These are phyloP conservation scores for Ammospiza nelsoni DNA, from an alignment of 2,113 vertebrate genomes.

Conservation along the genomic window DNA sequence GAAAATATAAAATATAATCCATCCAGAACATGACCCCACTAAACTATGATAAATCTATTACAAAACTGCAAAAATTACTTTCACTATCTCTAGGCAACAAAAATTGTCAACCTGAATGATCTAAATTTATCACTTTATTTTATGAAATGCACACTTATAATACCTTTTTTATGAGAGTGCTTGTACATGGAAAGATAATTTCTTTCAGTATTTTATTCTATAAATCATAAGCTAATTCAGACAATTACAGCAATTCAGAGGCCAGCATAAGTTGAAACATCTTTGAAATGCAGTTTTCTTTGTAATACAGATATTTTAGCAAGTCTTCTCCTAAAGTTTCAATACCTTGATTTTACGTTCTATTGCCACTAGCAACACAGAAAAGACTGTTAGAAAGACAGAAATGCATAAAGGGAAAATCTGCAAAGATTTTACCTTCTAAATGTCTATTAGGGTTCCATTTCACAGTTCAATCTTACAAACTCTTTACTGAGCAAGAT, in stretches of 20 bases:
- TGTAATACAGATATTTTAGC: background rate
- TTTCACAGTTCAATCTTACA: background rate
- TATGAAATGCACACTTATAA: background rate
- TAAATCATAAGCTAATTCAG: background rate
- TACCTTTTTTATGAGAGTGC: background rate
- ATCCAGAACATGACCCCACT: background rate
- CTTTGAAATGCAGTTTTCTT: background rate
- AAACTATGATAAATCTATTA: background rate
- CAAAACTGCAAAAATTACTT: background rate
- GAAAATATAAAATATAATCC: background rate
- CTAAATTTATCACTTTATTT: background rate
- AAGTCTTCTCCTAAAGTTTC: background rate
- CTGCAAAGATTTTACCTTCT: background rate
- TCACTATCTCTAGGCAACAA: background rate
- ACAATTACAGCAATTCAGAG: background rate
- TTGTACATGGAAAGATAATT: background rate
- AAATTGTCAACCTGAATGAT: background rate
- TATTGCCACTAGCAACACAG: background rate
- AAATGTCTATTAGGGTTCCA: background rate
- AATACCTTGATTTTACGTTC: background rate
- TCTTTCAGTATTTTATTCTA: background rate
- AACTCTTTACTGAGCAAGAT: background rate
- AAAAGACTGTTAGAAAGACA: background rate
- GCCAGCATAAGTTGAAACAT: background rate
- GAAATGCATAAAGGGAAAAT: background rate